These are phyloP conservation scores for Styela clava DNA, from an alignment of 23 tunicate genomes.

Conservation along the genomic window DNA sequence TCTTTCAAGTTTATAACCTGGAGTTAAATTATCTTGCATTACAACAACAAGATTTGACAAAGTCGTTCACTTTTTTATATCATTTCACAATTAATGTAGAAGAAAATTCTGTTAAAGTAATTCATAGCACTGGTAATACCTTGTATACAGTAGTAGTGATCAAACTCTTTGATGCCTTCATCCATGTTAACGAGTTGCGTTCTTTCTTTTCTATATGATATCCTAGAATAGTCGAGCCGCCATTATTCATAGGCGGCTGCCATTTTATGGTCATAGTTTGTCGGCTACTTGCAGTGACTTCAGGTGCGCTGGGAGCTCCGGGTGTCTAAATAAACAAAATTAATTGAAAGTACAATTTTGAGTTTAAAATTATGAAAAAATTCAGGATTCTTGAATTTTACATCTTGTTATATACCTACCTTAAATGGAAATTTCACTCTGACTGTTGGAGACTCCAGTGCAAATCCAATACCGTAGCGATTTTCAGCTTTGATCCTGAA, in stretches of 20 bases:
- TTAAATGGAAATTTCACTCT: slow-evolving; percentile 77
- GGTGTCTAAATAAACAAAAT: slow-evolving; percentile 32
- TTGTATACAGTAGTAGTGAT: slow-evolving; percentile 42
- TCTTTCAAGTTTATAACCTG: slow-evolving; percentile 59
- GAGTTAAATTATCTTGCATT: background rate
- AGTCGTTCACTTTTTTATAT: too few relatives aligned
- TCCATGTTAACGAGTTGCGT: slow-evolving; percentile 68
- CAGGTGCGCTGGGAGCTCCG: slow-evolving; percentile 60
- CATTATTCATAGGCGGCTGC: slow-evolving; percentile 73
- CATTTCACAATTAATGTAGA: too few relatives aligned
- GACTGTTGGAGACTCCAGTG: slow-evolving; percentile 66
- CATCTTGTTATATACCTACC: too few relatives aligned
- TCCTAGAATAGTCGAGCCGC: slow-evolving; percentile 77
- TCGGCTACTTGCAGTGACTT: slow-evolving; percentile 38
- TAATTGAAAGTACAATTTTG: too few relatives aligned
- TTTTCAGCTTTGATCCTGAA: slow-evolving; percentile 93
- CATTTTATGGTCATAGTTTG: slow-evolving; percentile 87
- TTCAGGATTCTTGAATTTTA: too few relatives aligned
- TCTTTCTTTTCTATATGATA: slow-evolving; percentile 93
- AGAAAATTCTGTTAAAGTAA: too few relatives aligned
- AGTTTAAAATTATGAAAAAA: too few relatives aligned
- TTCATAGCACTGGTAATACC: too few relatives aligned
- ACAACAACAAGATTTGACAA: too few relatives aligned
- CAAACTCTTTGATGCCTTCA: slow-evolving; percentile 50
- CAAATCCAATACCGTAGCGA: slow-evolving; percentile 73